Percentiles rank a stretch among this genome's conserved stretches.
Conservation (phyloP, 2,888 invertebrate genomes). For the Pristionchus exspectatus region DNA sequence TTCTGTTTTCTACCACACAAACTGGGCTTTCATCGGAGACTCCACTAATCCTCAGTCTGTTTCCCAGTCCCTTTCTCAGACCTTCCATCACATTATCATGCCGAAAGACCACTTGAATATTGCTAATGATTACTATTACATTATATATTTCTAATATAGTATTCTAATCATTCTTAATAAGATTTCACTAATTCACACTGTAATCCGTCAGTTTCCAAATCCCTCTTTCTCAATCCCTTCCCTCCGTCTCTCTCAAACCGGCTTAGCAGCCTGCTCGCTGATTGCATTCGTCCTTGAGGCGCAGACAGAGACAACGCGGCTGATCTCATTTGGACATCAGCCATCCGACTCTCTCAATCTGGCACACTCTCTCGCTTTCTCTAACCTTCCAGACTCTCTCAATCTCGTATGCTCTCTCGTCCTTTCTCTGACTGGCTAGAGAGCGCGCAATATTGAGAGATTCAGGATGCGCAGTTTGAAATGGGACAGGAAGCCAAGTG, state of each 20-base stretch:
- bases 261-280: background rate
- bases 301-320: conserved; percentile 19
- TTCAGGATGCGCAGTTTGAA: background rate
- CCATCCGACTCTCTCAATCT: background rate
- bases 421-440: background rate
- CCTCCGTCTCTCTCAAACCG: background rate
- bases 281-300: conserved; percentile 49
- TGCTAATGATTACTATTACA: too few species aligned
- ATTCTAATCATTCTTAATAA: background rate
- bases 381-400: background rate
- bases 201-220: background rate
- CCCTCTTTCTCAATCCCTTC: background rate
- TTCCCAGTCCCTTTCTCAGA: too few species aligned
- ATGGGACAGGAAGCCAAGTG: background rate
- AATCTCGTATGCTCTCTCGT: background rate
- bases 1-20: too few species aligned
- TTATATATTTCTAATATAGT: too few species aligned
- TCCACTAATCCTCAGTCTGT: too few species aligned
- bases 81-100: too few species aligned
- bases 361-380: background rate
- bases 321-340: conserved; percentile 47
- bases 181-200: background rate
- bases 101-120: too few species aligned
- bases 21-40: too few species aligned
- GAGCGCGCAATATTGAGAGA: background rate